phyloP scores from a whole-genome alignment of 2,797 vertebrate species.

The Bradypus variegatus region DNA sequence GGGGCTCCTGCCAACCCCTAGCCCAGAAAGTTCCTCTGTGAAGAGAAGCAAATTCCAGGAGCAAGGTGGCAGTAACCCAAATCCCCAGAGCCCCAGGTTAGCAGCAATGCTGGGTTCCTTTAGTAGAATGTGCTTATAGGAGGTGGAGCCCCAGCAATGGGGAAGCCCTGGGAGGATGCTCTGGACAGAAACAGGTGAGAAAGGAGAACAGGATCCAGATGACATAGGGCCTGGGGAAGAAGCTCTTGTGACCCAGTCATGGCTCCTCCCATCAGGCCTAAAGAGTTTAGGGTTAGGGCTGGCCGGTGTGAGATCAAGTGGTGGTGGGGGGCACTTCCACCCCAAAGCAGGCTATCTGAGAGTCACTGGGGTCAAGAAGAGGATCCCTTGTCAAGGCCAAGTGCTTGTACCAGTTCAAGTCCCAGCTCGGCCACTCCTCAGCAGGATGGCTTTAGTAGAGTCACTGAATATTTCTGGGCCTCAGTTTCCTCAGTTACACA shows the following conservation, averaged over 20 bases:
- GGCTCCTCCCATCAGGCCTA: background rate
- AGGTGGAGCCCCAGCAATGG: no score
- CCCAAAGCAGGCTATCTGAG: background rate
- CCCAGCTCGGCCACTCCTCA: background rate
- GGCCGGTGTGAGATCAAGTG: background rate
- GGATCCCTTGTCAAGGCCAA: no score
- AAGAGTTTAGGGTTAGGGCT: background rate
- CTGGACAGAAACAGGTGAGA: background rate
- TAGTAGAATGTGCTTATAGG: no score
- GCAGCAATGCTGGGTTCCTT: no score
- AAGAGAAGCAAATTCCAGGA: no score
- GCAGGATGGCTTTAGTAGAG: background rate
- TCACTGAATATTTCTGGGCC: background rate
- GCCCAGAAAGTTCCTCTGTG: no score
- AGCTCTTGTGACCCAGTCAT: background rate
- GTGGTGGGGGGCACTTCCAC: background rate
- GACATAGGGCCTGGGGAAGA: background rate
- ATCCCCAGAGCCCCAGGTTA: no score
- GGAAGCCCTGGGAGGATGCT: no score
- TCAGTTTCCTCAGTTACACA: background rate
- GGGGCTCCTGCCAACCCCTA: no score
- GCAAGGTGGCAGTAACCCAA: no score
- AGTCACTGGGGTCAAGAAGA: no score
- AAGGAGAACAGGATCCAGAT: background rate
- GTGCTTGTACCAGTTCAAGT: background rate